Conservation (phyloP, 2,888 invertebrate species). For the Himalopsyche japonica region DNA sequence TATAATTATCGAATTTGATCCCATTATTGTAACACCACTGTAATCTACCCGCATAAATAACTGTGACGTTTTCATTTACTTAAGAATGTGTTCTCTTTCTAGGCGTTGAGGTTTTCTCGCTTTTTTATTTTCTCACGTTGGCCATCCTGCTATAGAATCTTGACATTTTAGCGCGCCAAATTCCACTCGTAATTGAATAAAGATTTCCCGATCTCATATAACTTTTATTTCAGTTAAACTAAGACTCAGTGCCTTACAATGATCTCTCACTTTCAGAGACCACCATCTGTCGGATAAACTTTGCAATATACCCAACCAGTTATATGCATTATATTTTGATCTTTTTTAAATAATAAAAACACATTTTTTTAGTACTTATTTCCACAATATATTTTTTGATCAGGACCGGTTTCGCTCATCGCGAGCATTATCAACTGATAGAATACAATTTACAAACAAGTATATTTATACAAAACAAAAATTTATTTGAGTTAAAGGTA, state of each 20-base stretch:
- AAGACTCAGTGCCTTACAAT: not conserved
- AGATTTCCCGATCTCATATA: not conserved
- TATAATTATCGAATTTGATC: not conserved
- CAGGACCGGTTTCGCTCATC: no score
- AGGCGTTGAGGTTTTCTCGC: not conserved
- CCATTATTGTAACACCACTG: not conserved
- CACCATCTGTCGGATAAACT: not conserved
- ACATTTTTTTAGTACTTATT: no score
- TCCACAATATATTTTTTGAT: no score
- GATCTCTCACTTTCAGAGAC: not conserved
- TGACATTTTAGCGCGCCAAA: not conserved
- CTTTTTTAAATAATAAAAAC: no score
- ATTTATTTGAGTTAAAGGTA: no score
- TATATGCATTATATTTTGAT: no score
- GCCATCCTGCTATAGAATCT: not conserved
- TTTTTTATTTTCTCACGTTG: not conserved
- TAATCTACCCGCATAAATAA: slow-evolving; percentile 31
- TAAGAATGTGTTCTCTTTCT: slow-evolving; percentile 33
- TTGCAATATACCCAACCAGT: no score
- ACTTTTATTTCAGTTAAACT: not conserved
- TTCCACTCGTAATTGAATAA: not conserved
- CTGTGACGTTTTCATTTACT: slow-evolving; percentile 39
- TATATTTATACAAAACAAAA: no score
- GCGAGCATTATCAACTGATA: no score
- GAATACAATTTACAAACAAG: no score